Evolutionary conservation across 2,113 vertebrate genomes (phyloP).

Genomic region (Galemys pyrenaicus): DNA sequence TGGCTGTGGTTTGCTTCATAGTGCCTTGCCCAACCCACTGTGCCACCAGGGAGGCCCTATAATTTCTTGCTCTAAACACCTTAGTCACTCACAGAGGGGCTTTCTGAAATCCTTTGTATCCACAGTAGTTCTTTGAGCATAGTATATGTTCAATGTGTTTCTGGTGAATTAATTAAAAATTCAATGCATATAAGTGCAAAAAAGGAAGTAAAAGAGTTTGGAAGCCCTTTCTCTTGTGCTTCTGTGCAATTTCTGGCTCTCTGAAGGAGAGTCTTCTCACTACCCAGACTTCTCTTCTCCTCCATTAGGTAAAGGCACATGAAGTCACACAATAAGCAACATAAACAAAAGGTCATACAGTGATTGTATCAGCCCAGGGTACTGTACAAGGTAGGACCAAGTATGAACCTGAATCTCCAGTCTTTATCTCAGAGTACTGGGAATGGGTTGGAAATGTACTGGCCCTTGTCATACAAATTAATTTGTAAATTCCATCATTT

Average conservation of each 20-base stretch:
- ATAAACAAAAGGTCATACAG: background rate
- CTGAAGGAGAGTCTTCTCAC: background rate
- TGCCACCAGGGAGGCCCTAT: too few relatives aligned
- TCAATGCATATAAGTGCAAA: background rate
- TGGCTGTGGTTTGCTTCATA: too few relatives aligned
- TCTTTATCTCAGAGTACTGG: constrained; percentile 24
- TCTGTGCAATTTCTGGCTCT: background rate
- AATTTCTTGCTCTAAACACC: constrained; percentile 10
- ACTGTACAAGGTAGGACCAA: background rate
- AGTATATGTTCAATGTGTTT: background rate
- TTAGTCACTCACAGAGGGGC: background rate
- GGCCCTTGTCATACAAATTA: background rate
- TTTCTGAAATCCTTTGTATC: background rate
- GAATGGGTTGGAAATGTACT: constrained; percentile 37
- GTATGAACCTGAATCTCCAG: background rate
- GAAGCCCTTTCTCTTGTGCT: background rate
- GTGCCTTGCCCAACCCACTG: too few relatives aligned
- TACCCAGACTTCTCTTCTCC: background rate
- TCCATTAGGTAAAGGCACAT: background rate
- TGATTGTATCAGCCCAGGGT: background rate
- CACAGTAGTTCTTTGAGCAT: background rate
- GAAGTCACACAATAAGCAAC: background rate
- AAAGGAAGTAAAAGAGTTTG: background rate
- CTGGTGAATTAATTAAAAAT: background rate
- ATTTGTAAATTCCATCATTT: background rate